phyloP scores from a whole-genome alignment of 2,888 invertebrate genomes.

The Julus scanicus region DNA sequence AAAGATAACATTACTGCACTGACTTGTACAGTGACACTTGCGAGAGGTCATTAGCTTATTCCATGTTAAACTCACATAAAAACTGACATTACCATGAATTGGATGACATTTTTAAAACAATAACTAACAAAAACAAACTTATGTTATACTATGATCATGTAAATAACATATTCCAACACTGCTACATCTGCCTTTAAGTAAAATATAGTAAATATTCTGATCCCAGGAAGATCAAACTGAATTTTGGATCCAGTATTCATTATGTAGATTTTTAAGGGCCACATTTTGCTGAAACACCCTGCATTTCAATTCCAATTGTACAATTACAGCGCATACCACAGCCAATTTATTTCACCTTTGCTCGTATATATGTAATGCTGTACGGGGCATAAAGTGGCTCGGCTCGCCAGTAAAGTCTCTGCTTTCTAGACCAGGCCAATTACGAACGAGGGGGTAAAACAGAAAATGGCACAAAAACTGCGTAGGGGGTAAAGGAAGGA shows the following conservation, averaged over 20 bases:
- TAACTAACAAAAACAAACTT: neutral
- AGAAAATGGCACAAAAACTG: neutral
- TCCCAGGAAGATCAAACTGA: no score
- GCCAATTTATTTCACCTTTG: conserved; percentile 47
- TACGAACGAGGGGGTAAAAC: neutral
- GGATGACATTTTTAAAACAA: neutral
- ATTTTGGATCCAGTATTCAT: no score
- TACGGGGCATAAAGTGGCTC: neutral
- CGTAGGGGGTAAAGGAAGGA: neutral
- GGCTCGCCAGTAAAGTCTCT: conserved; percentile 1
- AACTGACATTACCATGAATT: neutral
- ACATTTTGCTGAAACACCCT: neutral
- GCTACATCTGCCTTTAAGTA: no score
- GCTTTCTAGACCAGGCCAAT: neutral
- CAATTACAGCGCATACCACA: neutral
- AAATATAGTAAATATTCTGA: no score
- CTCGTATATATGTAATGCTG: neutral
- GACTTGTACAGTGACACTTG: neutral
- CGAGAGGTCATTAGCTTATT: neutral
- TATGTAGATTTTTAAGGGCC: no score
- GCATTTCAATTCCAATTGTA: neutral
- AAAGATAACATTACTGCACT: neutral
- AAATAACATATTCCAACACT: no score
- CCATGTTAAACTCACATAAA: neutral
- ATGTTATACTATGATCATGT: neutral